Evolutionary conservation across 2,113 vertebrate species (phyloP), one percentile per base, ranked within the genome.

Genomic region (Cryptotis parvus): DNA sequence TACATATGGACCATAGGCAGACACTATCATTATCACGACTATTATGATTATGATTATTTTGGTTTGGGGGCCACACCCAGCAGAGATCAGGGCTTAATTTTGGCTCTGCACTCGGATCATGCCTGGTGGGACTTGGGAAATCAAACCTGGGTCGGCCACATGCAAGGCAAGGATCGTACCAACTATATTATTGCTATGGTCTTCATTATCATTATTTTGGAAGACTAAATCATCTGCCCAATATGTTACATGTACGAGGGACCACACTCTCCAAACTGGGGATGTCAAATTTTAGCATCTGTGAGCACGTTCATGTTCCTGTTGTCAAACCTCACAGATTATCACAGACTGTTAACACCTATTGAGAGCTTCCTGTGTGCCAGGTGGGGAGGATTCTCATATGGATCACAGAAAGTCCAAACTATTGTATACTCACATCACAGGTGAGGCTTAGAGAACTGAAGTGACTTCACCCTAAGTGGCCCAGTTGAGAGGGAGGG

Each of bases 361-460:
- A 9, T 0, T 4, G 5, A 89, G 11, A 45, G 55, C 37, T 52
- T n/a, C 84, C 3, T 69, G 29, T 9, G 43, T 27, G 26, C 18
- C 49, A 69, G 31, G 63, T 35, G 75, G 26, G 41, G 58, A 49
- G 63, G n/a, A 73, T 74, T 69, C 69, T 74, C 73, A 81, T 24
- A 78, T 16, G 9, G 41, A 92, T 70, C n/a, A 31, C 65, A 4
- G 2, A 41, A 27, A 6, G 26, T 65, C 29, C 80, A 78, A 74
- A 37, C 73, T 74, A 24, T 52, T 39, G 52, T 61, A 39, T 89
- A 63, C 74, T 16, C 35, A 65, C 68, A 65, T 76, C 37, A 63
- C 55, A 73, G 75, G 55, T 87, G 31, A 94, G 61, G 33, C 11
- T 89, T 70, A 65, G 11, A 82, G 52, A 94, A 82, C 58, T 49